These are phyloP conservation scores for Penaeus japonicus DNA, from an alignment of 1,140 invertebrate species.

Conservation along the genomic window DNA sequence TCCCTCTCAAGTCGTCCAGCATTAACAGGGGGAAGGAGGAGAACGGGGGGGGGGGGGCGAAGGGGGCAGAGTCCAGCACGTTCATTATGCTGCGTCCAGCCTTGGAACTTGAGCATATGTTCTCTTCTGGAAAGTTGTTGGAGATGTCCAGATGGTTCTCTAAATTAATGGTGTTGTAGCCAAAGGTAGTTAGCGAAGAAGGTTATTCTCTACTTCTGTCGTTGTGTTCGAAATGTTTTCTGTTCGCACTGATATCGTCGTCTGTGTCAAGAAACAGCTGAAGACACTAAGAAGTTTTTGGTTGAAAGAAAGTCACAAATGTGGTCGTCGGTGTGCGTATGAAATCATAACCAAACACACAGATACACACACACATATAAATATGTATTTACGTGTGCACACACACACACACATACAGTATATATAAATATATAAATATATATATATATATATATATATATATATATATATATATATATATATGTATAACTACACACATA, in stretches of 20 bases:
- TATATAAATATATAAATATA: not conserved
- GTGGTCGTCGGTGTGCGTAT: no score
- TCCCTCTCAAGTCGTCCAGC: constrained; percentile 37
- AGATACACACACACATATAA: no score
- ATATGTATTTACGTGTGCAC: no score
- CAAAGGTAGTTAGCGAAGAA: constrained; percentile 46
- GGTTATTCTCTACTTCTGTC: constrained; percentile 20
- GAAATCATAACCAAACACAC: not conserved
- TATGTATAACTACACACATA: not conserved
- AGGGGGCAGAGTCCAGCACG: constrained; percentile 26
- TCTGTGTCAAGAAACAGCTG: no score
- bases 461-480: not conserved
- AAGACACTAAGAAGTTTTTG: no score
- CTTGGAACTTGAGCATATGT: constrained; percentile 54
- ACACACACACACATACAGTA: not conserved
- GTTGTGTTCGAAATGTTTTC: not conserved
- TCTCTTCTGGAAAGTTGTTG: constrained; percentile 52
- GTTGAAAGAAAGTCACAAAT: no score
- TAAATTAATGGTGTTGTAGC: constrained; percentile 50
- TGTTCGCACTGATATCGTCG: no score
- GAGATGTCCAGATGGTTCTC: constrained; percentile 54
- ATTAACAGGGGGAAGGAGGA: not conserved
- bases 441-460: not conserved
- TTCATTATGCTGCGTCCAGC: constrained; percentile 51
- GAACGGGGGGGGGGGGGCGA: not conserved